These are phyloP conservation scores for Parauchenoglanis punctatus DNA, from an alignment of 2,797 vertebrate genomes.

Conservation along the genomic window DNA sequence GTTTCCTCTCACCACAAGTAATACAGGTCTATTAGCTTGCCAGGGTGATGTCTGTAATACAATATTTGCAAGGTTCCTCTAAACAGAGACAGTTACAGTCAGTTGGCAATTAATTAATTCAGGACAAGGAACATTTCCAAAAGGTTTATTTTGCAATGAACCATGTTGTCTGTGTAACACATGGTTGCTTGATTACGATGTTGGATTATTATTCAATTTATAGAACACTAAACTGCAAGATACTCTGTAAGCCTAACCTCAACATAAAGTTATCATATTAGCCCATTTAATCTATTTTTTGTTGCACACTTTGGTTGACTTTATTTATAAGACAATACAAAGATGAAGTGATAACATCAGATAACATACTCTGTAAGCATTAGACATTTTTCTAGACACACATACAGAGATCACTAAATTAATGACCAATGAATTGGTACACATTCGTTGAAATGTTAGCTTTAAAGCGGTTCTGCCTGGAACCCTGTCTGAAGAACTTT, in stretches of 20 bases:
- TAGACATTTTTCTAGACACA: not conserved
- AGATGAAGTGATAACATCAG: not conserved
- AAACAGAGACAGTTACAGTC: not conserved
- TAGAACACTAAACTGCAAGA: not conserved
- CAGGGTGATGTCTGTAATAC: not conserved
- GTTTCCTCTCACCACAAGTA: not conserved
- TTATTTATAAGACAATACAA: not conserved
- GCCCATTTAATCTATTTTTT: not conserved
- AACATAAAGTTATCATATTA: not conserved
- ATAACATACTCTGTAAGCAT: not conserved
- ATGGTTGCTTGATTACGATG: not conserved
- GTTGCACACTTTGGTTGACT: not conserved
- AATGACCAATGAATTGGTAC: not conserved
- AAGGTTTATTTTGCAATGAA: not conserved
- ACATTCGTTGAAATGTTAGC: not conserved
- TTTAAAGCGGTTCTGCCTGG: not conserved
- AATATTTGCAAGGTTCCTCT: not conserved
- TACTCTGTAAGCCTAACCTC: not conserved
- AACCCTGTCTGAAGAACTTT: not conserved
- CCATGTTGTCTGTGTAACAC: not conserved
- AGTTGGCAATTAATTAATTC: not conserved
- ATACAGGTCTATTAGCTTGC: not conserved
- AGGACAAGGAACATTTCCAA: not conserved
- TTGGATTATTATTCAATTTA: not conserved
- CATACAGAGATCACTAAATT: not conserved